Evolutionary conservation across 2,113 vertebrate species (phyloP), one percentile per base, ranked within the genome.

Genomic region (Pseudolaguvia tuberculata): DNA sequence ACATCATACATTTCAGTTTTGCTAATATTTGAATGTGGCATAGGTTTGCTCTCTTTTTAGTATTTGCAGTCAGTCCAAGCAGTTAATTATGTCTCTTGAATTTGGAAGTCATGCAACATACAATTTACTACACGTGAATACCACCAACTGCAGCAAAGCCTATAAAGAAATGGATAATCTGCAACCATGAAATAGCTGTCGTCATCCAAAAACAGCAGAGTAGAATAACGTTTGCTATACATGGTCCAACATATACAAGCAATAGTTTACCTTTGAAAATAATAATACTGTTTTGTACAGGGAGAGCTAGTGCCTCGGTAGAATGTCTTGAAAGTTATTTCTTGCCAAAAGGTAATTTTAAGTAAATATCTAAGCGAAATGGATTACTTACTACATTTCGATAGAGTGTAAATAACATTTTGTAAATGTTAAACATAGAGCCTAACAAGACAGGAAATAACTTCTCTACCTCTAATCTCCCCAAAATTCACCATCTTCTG

Each of bases 201-300:
- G 51, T 20, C 21, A 25, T 70, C 39, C 48, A 15, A 52, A 52
- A 52, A 47, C 31, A 39, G 25, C 21, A 65, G 18, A 45, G 3
- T 45, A 66, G 17, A 65, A 56, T 17, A 56, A 65, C 29, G 25
- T 74, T 66, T 66, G 25, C 21, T 18, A 4, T 21, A 20, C 10
- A 39, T 76, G 13, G 25, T 76, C 20, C 5, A 50, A 8, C 29
- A 15, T 67, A 35, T 20, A 17, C 53, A 45, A 67, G 73, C 18
- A n/a, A 62, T 10, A 23, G 47, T 66, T 78, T 48, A 15, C 20
- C 21, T 52, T 62, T 23, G 35, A 72, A 75, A 78, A 68, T 27
- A n/a, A 45, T 81, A 78, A 81, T 75, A 81, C 76, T 81, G 76
- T 72, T 73, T 50, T 23, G 57, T 9, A 39, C 21, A 61, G 17